phyloP scores from a whole-genome alignment of 2,888 invertebrate genomes.

The Exocentrus adspersus region DNA sequence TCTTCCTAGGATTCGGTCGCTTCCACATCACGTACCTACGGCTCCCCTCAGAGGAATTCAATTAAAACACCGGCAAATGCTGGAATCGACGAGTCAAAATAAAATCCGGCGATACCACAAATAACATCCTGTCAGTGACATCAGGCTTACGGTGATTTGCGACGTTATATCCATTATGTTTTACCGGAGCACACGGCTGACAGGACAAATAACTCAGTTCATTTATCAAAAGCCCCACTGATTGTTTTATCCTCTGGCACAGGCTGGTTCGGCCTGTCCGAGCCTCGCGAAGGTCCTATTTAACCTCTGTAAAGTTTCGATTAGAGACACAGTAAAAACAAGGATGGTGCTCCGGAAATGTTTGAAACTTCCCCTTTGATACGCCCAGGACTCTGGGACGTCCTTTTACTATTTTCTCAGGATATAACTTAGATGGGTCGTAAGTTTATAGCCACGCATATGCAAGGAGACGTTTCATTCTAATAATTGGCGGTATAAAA shows the following conservation, averaged over 20 bases:
- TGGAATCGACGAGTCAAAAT: slow-evolving; percentile 17
- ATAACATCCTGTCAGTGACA: slow-evolving; percentile 34
- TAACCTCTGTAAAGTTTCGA: slow-evolving; percentile 23
- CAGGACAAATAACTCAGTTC: slow-evolving; percentile 48
- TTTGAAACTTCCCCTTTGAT: neutral
- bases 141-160: slow-evolving; percentile 35
- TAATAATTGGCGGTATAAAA: too few species aligned
- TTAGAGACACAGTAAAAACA: slow-evolving; percentile 20
- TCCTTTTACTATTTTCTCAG: slow-evolving; percentile 4
- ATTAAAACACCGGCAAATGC: slow-evolving; percentile 11
- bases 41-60: neutral
- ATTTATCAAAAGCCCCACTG: slow-evolving; percentile 46
- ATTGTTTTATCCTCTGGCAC: slow-evolving; percentile 49
- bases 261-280: slow-evolving; percentile 44
- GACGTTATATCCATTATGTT: slow-evolving; percentile 44
- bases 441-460: slow-evolving; percentile 1
- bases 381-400: neutral
- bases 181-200: slow-evolving; percentile 36
- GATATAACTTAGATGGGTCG: neutral
- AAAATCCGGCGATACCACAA: slow-evolving; percentile 24
- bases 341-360: slow-evolving; percentile 9
- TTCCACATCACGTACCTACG: neutral
- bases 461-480: neutral
- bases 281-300: slow-evolving; percentile 31
- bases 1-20: neutral